These are phyloP conservation scores for Drosophila miranda DNA, from an alignment of 1,140 invertebrate species.

Conservation along the genomic window DNA sequence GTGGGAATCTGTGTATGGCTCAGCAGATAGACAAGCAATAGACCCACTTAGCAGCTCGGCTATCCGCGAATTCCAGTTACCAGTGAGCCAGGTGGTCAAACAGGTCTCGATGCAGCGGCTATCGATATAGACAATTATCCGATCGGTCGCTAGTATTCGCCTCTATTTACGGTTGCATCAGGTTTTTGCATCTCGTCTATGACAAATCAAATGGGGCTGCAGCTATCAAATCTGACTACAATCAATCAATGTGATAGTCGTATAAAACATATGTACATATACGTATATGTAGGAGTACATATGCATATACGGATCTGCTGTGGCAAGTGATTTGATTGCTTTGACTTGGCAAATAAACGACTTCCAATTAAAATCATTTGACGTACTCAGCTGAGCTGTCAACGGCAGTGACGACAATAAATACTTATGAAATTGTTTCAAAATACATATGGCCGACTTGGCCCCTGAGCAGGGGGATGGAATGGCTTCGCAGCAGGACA, in stretches of 20 bases:
- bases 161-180: slow-evolving; percentile 45
- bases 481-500: slow-evolving; percentile 28
- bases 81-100: slow-evolving; percentile 44
- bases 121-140: slow-evolving; percentile 47
- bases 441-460: slow-evolving; percentile 54
- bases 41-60: neutral
- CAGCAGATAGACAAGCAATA: neutral
- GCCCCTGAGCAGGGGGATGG: slow-evolving; percentile 15
- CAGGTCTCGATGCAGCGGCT: slow-evolving; percentile 22
- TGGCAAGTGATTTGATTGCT: slow-evolving; percentile 76
- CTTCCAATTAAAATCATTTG: slow-evolving; percentile 79
- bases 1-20: neutral
- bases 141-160: slow-evolving; percentile 21
- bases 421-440: slow-evolving; percentile 76
- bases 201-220: slow-evolving; percentile 29
- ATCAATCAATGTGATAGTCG: slow-evolving; percentile 40
- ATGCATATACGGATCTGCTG: slow-evolving; percentile 27
- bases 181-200: slow-evolving; percentile 55
- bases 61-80: too few relatives aligned
- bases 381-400: slow-evolving; percentile 65
- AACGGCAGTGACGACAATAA: slow-evolving; percentile 60
- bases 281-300: slow-evolving; percentile 12
- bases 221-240: slow-evolving; percentile 37
- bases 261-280: slow-evolving; percentile 8
- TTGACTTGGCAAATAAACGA: slow-evolving; percentile 67